phyloP scores from a whole-genome alignment of 2,113 vertebrate genomes.

The Odontesthes bonariensis region DNA sequence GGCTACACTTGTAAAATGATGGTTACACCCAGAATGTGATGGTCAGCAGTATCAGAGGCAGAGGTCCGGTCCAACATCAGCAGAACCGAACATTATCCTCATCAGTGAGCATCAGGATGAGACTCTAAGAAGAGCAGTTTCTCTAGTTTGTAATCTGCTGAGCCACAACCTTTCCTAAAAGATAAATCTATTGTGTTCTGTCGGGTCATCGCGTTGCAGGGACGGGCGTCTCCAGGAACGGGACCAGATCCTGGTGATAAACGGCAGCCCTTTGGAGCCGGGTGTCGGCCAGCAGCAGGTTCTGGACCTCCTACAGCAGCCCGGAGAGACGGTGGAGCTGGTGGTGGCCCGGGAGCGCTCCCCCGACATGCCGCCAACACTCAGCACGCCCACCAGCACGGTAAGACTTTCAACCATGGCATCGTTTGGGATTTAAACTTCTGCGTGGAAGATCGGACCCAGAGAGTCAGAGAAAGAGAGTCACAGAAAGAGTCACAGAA shows the following conservation, averaged over 20 bases:
- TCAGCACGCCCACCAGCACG: slow-evolving; percentile 12
- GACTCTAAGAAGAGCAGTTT: too few species aligned
- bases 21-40: background rate
- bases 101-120: too few species aligned
- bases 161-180: too few species aligned
- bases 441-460: too few species aligned
- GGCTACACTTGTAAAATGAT: too few species aligned
- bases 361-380: background rate
- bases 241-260: slow-evolving; percentile 96
- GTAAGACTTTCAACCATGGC: slow-evolving; percentile 40
- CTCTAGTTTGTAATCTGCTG: too few species aligned
- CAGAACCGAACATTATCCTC: too few species aligned
- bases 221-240: slow-evolving; percentile 91
- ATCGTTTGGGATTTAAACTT: too few species aligned
- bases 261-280: slow-evolving; percentile 88
- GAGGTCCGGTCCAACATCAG: background rate
- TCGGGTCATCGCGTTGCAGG: slow-evolving; percentile 76
- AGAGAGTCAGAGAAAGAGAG: too few species aligned
- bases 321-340: slow-evolving; percentile 86
- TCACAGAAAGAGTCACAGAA: too few species aligned
- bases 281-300: slow-evolving; percentile 92
- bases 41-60: too few species aligned
- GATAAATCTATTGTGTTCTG: too few species aligned
- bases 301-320: slow-evolving; percentile 90
- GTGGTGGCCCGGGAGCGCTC: slow-evolving; percentile 87